Base-by-base conservation (phyloP, 30 jellyfish, hydroid and myxozoan genomes). In the Chironex yamaguchii region DNA sequence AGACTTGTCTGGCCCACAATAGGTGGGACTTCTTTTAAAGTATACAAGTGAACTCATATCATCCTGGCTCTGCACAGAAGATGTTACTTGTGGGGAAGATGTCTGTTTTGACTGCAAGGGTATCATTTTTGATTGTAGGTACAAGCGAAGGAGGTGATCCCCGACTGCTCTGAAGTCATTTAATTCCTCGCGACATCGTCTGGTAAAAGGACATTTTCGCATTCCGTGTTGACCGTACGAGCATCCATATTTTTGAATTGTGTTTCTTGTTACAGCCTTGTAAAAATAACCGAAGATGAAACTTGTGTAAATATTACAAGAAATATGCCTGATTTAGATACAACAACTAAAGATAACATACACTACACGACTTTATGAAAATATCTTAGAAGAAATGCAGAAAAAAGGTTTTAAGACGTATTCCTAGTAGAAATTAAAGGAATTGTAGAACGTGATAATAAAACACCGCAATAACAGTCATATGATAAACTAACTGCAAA, bases 261-360 rank as follows among this genome's bases (percentile, higher is more conserved):
- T 77, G 74, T 86, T 87, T 50, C 65, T 86, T 90, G 76, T 76
- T 36, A 87, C 90, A n/a, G 96, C 96, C 96, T 87, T 13, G n/a
- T n/a, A n/a, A n/a, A n/a, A n/a, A n/a, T n/a, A n/a, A n/a, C n/a
- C n/a, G n/a, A n/a, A n/a, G n/a, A n/a, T n/a, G n/a, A n/a, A n/a
- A n/a, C n/a, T n/a, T n/a, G n/a, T n/a, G n/a, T n/a, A n/a, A n/a
- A n/a, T n/a, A n/a, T n/a, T n/a, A n/a, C n/a, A n/a, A n/a, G n/a
- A n/a, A n/a, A n/a, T n/a, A n/a, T n/a, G n/a, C n/a, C n/a, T n/a
- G n/a, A n/a, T n/a, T n/a, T n/a, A n/a, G n/a, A n/a, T n/a, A n/a
- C n/a, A n/a, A n/a, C n/a, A n/a, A n/a, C n/a, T n/a, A n/a, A n/a
- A n/a, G n/a, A n/a, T n/a, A n/a, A n/a, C n/a, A n/a, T n/a, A n/a